Conservation (phyloP, 2,888 invertebrate species). For the Phania funesta region DNA sequence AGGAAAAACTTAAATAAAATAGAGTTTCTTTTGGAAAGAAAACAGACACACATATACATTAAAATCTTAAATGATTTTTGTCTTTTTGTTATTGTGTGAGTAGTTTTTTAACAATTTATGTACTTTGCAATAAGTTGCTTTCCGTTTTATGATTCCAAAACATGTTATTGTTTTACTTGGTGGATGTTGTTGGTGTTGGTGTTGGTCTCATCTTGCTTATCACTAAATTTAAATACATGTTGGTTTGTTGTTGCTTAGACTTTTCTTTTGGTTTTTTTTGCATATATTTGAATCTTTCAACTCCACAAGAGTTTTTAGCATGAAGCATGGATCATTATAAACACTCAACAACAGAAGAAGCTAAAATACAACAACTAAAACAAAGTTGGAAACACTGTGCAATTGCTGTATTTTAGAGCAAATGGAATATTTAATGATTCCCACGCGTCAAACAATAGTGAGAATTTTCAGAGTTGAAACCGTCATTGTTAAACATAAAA, state of each 20-base stretch:
- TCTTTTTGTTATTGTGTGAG: neutral
- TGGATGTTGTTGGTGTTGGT: neutral
- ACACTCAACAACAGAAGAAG: slow-evolving; percentile 29
- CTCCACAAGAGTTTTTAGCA: slow-evolving; percentile 61
- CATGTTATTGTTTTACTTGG: neutral
- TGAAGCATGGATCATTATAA: slow-evolving; percentile 66
- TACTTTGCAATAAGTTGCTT: slow-evolving; percentile 49
- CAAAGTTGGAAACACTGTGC: slow-evolving; percentile 40
- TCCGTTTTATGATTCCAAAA: slow-evolving; percentile 35
- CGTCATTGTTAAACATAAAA: slow-evolving; percentile 67
- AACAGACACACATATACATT: neutral
- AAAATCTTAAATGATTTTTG: slow-evolving; percentile 17
- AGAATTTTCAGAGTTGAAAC: slow-evolving; percentile 67
- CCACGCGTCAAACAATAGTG: slow-evolving; percentile 70
- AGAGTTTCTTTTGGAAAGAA: slow-evolving; percentile 17
- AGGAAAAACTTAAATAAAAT: slow-evolving; percentile 9
- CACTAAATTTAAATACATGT: slow-evolving; percentile 63
- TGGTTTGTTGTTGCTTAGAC: neutral
- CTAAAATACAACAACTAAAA: slow-evolving; percentile 21
- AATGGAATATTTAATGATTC: slow-evolving; percentile 69
- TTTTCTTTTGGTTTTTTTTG: neutral
- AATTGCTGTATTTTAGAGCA: slow-evolving; percentile 61
- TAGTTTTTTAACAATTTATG: slow-evolving; percentile 44
- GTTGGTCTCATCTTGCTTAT: slow-evolving; percentile 57
- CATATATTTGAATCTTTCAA: slow-evolving; percentile 29